A percentile compares a stretch with the other conserved stretches of the same genome.
phyloP scores from a whole-genome alignment of 2,888 invertebrate genomes.

The Amitus sp. region DNA sequence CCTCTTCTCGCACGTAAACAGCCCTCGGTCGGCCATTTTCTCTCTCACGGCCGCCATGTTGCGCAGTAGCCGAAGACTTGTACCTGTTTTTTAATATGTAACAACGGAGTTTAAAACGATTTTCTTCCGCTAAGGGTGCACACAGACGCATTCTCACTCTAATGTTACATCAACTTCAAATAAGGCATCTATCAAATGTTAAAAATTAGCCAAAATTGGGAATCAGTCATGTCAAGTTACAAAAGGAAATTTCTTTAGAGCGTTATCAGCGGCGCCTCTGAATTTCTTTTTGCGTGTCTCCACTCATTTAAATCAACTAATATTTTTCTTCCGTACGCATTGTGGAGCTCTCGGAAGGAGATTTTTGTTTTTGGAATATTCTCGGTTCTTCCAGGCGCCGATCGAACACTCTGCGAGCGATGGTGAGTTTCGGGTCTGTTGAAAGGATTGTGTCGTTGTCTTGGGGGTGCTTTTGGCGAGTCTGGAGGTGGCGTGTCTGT shows the following conservation, averaged over 20 bases:
- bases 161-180: too few relatives aligned
- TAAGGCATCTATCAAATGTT: too few relatives aligned
- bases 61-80: too few relatives aligned
- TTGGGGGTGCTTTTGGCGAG: conserved; percentile 79
- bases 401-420: conserved; percentile 69
- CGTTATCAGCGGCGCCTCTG: conserved; percentile 66
- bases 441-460: conserved; percentile 85
- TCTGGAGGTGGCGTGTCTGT: conserved; percentile 68
- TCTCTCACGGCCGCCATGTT: too few relatives aligned
- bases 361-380: conserved; percentile 68
- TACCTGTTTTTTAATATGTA: too few relatives aligned
- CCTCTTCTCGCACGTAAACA: too few relatives aligned
- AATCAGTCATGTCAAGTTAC: neutral
- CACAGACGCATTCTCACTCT: too few relatives aligned
- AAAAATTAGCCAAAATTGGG: neutral
- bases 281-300: conserved; percentile 68
- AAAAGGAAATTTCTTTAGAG: conserved; percentile 53
- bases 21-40: too few relatives aligned
- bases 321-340: conserved; percentile 75
- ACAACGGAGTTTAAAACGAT: too few relatives aligned
- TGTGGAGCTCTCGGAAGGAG: conserved; percentile 78
- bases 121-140: too few relatives aligned
- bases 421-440: conserved; percentile 72
- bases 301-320: conserved; percentile 76
- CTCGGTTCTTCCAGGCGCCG: conserved; percentile 68